These are phyloP conservation scores for Pseudomyrmex sp. DNA, from an alignment of 1,140 invertebrate species.

Conservation along the genomic window DNA sequence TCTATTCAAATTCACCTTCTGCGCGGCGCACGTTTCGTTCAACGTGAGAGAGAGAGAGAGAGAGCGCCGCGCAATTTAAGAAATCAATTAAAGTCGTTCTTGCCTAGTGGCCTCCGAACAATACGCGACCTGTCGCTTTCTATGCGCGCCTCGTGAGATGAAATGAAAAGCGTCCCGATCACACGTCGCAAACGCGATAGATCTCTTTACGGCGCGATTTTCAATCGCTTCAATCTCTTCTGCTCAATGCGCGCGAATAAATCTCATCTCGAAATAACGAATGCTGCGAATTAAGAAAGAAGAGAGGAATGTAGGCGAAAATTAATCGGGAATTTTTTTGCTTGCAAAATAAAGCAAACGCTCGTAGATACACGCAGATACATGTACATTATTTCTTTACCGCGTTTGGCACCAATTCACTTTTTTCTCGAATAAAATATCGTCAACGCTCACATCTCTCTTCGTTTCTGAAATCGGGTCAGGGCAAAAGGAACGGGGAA, in stretches of 20 bases:
- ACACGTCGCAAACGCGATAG: slow-evolving; percentile 6
- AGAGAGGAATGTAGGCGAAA: too few species aligned
- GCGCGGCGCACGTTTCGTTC: slow-evolving; percentile 37
- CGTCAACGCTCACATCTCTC: background rate
- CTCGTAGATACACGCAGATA: too few species aligned
- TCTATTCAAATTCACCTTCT: slow-evolving; percentile 50
- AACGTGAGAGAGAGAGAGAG: background rate
- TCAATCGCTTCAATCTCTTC: background rate
- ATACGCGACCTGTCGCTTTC: background rate
- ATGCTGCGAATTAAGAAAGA: background rate
- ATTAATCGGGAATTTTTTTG: too few species aligned
- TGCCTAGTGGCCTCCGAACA: slow-evolving; percentile 44
- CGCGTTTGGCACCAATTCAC: too few species aligned
- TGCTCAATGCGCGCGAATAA: background rate
- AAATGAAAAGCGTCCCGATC: slow-evolving; percentile 19
- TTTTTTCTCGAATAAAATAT: slow-evolving; percentile 2
- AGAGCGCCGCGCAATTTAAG: slow-evolving; percentile 59
- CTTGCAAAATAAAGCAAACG: too few species aligned
- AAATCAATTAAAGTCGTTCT: slow-evolving; percentile 70
- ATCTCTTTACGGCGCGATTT: background rate
- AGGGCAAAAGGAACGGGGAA: background rate
- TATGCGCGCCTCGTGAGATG: slow-evolving; percentile 4
- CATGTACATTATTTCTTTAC: too few species aligned
- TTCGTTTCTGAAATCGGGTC: background rate
- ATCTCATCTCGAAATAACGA: background rate